Base-by-base conservation (phyloP, 1,140 invertebrate species). In the Homalodisca vitripennis region DNA sequence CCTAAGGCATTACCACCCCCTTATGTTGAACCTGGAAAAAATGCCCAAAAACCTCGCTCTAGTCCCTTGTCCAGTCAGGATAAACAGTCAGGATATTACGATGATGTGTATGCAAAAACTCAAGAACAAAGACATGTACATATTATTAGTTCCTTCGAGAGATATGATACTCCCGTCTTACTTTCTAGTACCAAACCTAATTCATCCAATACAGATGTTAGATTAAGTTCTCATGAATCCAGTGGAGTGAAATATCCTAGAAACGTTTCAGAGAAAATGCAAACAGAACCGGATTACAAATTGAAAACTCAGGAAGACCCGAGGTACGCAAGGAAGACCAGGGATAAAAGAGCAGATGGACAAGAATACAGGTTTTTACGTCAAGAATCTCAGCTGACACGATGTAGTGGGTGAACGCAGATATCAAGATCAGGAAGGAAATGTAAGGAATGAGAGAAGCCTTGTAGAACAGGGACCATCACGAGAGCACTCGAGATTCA, bases 1-100 rank as follows among this genome's bases (percentile, higher is more conserved):
- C 30, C 60, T n/a, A 63, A 63, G 24, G 30, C 27, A 26, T 31
- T 31, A 31, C 60, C 60, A 2, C 60, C 60, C n/a, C 60, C 60
- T 63, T 63, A 63, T 31, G n/a, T 31, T 2, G 60, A 63, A 32
- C 27, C 60, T n/a, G 31, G 29, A 3, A 30, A 32, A 63, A 51
- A 51, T 51, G 48, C 48, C 3, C 48, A 51, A 51, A 51, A 51
- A 22, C 48, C 48, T 51, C 3, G 3, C 3, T 51, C 48, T 22
- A 51, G 48, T 51, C n/a, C 3, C 3, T 22, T 20, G 17, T 20
- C 48, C 3, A 3, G 22, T 51, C 48, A 51, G 6, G 14, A 14
- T 20, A 51, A n/a, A 20, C 17, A 51, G 17, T 14, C 14, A 51
- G n/a, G 3, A 12, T 51, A 51, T n/a, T 51, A 51, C 22, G 48